These are phyloP conservation scores for Dromas ardeola DNA, from an alignment of 2,113 vertebrate genomes.

Conservation along the genomic window DNA sequence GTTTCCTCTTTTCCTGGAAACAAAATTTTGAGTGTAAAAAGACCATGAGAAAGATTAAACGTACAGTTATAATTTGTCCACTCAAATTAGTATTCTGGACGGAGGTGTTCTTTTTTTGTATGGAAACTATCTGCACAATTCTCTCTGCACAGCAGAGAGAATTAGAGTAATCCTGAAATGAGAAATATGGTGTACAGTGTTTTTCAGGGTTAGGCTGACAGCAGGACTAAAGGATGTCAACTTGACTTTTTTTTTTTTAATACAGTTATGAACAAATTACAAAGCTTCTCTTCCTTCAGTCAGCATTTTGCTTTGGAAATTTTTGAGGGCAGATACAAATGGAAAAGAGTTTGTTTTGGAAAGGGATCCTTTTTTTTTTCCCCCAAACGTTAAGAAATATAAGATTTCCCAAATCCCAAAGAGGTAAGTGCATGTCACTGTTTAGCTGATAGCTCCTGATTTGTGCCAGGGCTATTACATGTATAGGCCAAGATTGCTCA, in stretches of 20 bases:
- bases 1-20: background rate
- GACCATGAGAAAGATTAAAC: background rate
- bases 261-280: background rate
- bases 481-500: background rate
- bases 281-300: background rate
- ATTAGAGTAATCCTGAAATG: background rate
- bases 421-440: background rate
- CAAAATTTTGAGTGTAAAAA: background rate
- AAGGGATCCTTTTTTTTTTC: background rate
- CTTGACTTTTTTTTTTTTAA: background rate
- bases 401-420: background rate
- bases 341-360: background rate
- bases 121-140: background rate
- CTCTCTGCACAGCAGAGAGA: background rate
- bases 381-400: background rate
- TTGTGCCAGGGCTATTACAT: background rate
- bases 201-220: background rate
- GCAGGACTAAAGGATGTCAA: background rate
- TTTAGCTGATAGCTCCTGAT: background rate
- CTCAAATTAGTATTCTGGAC: background rate
- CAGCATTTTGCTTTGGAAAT: background rate
- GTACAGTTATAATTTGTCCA: background rate
- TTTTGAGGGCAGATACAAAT: background rate
- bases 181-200: background rate
- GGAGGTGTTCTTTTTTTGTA: background rate